A percentile compares a stretch with the other conserved stretches of the same genome.
phyloP scores from a whole-genome alignment of 2,113 vertebrate genomes.

The Crotalus helleri region DNA sequence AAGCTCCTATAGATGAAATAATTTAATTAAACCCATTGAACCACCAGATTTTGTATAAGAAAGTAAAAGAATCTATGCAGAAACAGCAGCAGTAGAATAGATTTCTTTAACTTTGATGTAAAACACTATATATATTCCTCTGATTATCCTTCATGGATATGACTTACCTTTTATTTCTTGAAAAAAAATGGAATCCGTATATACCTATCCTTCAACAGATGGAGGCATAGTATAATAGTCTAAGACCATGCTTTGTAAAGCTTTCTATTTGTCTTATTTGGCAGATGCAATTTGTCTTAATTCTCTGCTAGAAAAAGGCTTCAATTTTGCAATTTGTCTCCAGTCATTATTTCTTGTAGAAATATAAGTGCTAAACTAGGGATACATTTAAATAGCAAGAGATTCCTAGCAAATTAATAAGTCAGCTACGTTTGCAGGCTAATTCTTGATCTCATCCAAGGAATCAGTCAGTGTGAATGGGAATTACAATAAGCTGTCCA shows the following conservation, averaged over 20 bases:
- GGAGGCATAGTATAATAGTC: background rate
- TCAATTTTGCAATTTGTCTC: slow-evolving; percentile 24
- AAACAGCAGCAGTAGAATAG: background rate
- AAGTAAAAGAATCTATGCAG: slow-evolving; percentile 16
- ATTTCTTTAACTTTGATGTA: background rate
- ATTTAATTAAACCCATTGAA: slow-evolving; percentile 20
- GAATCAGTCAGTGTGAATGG: background rate
- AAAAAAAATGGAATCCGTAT: background rate
- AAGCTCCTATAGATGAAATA: background rate
- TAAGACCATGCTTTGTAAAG: background rate
- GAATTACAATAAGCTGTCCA: background rate
- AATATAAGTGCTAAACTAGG: background rate
- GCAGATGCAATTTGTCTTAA: background rate
- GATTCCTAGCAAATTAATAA: background rate
- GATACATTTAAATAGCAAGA: background rate
- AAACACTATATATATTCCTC: slow-evolving; percentile 5
- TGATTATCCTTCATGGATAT: background rate
- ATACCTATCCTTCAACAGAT: background rate
- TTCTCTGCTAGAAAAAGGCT: background rate
- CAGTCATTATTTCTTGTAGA: background rate
- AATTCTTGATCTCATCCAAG: background rate
- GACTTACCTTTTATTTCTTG: background rate
- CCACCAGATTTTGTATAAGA: slow-evolving; percentile 44
- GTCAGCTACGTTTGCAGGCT: background rate
- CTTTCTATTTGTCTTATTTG: background rate